Percentiles rank a stretch among this genome's conserved stretches.
Conservation (phyloP, 2,888 invertebrate genomes). For the Drosophila neutralis region DNA sequence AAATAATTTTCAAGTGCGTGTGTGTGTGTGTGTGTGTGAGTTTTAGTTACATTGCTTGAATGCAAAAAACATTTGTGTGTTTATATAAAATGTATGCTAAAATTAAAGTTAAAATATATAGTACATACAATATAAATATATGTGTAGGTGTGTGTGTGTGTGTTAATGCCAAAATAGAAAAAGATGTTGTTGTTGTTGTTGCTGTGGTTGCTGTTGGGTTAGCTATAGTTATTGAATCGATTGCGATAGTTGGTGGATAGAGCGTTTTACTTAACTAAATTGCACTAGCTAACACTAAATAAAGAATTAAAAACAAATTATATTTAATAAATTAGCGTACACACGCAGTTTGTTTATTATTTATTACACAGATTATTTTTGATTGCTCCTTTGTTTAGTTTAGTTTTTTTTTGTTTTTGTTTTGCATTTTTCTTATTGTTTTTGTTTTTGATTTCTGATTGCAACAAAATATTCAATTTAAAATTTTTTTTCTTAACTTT, state of each 20-base stretch:
- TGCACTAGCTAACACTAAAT: constrained; percentile 84
- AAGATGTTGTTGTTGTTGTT: constrained; percentile 4
- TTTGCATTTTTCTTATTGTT: constrained; percentile 13
- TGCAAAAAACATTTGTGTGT: constrained; percentile 40
- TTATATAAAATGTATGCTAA: constrained; percentile 59
- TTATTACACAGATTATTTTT: constrained; percentile 43
- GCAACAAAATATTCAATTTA: constrained; percentile 52
- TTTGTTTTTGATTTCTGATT: constrained; percentile 15
- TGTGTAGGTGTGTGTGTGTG: constrained; percentile 34
- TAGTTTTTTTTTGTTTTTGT: background rate
- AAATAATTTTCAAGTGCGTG: constrained; percentile 29
- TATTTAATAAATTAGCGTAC: constrained; percentile 75
- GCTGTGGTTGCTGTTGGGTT: constrained; percentile 15
- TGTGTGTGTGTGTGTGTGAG: constrained; percentile 7
- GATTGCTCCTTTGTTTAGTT: constrained; percentile 45
- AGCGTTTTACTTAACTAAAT: constrained; percentile 77
- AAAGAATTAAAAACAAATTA: constrained; percentile 81
- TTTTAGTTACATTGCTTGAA: constrained; percentile 36
- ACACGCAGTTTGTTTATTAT: constrained; percentile 51
- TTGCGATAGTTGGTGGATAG: constrained; percentile 39
- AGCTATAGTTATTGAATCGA: constrained; percentile 32
- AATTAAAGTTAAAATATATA: constrained; percentile 68
- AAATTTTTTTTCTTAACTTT: constrained; percentile 13
- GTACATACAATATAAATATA: constrained; percentile 47
- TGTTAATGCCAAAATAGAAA: constrained; percentile 58